A percentile compares a stretch with the other conserved stretches of the same genome.
Conservation (phyloP, 1,140 invertebrate species). For the Saxidomus purpurata region DNA sequence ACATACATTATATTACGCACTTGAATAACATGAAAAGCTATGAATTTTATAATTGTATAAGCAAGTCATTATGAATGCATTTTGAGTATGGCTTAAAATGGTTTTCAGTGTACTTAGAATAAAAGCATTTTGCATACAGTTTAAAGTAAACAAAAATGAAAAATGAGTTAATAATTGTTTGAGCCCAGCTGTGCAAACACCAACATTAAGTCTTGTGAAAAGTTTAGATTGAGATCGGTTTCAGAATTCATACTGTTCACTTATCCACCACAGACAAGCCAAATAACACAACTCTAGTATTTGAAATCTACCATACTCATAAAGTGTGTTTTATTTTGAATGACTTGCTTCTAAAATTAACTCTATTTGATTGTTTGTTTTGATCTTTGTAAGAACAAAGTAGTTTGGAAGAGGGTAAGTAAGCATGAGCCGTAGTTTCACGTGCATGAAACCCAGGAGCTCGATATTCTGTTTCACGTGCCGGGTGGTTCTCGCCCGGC, state of each 20-base stretch:
- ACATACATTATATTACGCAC: not conserved
- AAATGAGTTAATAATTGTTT: too few relatives aligned
- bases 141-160: too few relatives aligned
- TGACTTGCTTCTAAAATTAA: not conserved
- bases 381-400: conserved; percentile 32
- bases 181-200: too few relatives aligned
- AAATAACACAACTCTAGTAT: too few relatives aligned
- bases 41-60: not conserved
- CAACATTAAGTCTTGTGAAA: too few relatives aligned
- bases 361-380: conserved; percentile 10
- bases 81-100: too few relatives aligned
- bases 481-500: not conserved
- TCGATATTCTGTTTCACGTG: not conserved
- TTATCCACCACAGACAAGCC: too few relatives aligned
- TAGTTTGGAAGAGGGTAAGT: conserved; percentile 37
- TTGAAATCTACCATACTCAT: too few relatives aligned
- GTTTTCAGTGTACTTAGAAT: too few relatives aligned
- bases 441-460: conserved; percentile 1
- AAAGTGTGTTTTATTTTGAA: not conserved
- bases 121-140: too few relatives aligned
- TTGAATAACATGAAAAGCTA: not conserved
- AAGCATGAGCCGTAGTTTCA: conserved; percentile 3
- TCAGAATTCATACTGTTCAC: too few relatives aligned
- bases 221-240: too few relatives aligned
- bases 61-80: not conserved